Percentiles rank a stretch among this genome's conserved stretches.
Evolutionary conservation across 2,888 invertebrate species (phyloP).

Genomic region (Pheosia tremula): DNA sequence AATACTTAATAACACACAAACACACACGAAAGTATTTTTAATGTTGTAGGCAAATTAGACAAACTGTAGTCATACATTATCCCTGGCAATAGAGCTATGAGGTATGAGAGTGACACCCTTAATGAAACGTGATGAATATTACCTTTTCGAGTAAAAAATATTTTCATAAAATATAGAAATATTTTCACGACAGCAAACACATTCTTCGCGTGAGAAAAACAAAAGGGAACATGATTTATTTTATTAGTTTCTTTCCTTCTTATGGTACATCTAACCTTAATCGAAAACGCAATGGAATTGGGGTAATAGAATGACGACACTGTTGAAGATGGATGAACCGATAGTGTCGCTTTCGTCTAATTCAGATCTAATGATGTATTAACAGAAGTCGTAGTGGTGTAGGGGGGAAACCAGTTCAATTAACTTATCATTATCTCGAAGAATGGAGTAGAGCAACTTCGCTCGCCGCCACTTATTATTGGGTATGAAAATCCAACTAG

Average conservation of each 20-base stretch:
- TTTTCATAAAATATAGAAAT: constrained; percentile 15
- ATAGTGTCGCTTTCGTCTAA: constrained; percentile 54
- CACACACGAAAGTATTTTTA: no score
- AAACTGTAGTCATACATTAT: no score
- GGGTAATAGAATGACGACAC: constrained; percentile 20
- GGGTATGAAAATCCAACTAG: constrained; percentile 60
- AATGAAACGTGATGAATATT: no score
- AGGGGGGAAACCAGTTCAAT: constrained; percentile 74
- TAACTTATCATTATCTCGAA: constrained; percentile 67
- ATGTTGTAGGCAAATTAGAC: no score
- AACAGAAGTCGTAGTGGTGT: constrained; percentile 58
- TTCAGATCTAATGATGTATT: constrained; percentile 59
- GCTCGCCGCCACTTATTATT: constrained; percentile 52
- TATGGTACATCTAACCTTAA: no score
- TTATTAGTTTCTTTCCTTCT: no score
- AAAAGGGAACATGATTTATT: constrained; percentile 23
- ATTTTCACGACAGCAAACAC: constrained; percentile 15
- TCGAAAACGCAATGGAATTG: no score
- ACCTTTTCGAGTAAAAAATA: constrained; percentile 15
- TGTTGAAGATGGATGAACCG: constrained; percentile 36
- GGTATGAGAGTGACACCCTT: no score
- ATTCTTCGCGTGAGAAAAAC: constrained; percentile 19
- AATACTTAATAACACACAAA: background rate
- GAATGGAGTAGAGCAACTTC: constrained; percentile 61
- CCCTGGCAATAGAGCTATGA: no score